A percentile compares a stretch with the other conserved stretches of the same genome.
Conservation (phyloP, 30 jellyfish, hydroid and myxozoan genomes). For the Clytia hemisphaerica region DNA sequence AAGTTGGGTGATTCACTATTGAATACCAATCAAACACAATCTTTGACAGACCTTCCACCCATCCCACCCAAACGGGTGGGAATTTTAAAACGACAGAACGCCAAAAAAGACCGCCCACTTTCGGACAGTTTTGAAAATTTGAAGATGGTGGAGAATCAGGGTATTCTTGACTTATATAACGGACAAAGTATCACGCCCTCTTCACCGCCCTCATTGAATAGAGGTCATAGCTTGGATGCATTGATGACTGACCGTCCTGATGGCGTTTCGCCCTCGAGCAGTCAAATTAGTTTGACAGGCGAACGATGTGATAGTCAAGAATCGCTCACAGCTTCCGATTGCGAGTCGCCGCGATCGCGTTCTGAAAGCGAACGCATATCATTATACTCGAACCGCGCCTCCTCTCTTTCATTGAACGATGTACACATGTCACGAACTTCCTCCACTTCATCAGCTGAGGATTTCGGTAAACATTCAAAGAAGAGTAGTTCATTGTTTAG, state of each 20-base stretch:
- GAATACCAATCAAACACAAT: background rate
- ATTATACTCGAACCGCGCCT: background rate
- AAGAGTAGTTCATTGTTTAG: constrained; percentile 7
- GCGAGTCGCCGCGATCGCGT: constrained; percentile 4
- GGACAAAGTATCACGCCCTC: constrained; percentile 26
- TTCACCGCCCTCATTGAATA: constrained; percentile 26
- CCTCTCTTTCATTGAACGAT: constrained; percentile 20
- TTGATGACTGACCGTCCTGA: constrained; percentile 34
- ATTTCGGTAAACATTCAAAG: background rate
- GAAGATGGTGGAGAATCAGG: constrained; percentile 60
- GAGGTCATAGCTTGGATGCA: constrained; percentile 69
- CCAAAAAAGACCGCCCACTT: constrained; percentile 85
- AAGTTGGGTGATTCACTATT: background rate
- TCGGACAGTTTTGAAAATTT: constrained; percentile 89
- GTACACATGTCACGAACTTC: constrained; percentile 19
- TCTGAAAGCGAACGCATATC: background rate
- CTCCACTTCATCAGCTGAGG: constrained; percentile 9
- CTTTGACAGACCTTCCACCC: constrained; percentile 14
- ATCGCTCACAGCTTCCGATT: constrained; percentile 21
- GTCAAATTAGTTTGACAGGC: constrained; percentile 75
- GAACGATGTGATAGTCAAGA: constrained; percentile 14
- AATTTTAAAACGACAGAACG: constrained; percentile 32
- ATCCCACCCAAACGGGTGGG: constrained; percentile 46
- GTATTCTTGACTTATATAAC: constrained; percentile 18
- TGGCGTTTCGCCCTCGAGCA: constrained; percentile 44